Base-by-base conservation (phyloP, 2,797 vertebrate species). In the Malacoctenus gilli region DNA sequence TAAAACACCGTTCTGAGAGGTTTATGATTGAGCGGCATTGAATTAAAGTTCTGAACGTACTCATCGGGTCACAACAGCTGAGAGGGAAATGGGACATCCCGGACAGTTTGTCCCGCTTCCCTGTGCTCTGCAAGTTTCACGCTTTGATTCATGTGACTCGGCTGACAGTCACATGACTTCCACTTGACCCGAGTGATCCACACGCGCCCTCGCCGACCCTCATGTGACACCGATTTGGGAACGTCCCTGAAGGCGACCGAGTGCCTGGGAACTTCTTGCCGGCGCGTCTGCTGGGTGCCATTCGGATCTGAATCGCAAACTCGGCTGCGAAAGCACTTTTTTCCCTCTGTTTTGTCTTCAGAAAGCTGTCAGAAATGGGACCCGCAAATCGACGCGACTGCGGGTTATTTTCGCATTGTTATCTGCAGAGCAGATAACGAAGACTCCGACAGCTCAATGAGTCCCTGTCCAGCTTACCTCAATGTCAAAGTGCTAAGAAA, bases 171-270 rank as follows among this genome's bases (percentile, higher is more conserved):
- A 57, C 21, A 31, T 72, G 49, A 40, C 53, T 56, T 41, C 25
- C 41, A 23, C 48, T 70, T 70, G 64, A 54, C 59, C 42, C 14
- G 4, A 58, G 30, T 15, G 12, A 42, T 37, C 66, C 23, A 30
- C 51, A 40, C 46, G 41, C 38, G 52, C 68, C 72, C 51, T 51
- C 34, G 1, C 20, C 15, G 42, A 48, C 50, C 53, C 30, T 66
- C 59, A 74, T 63, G 54, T 73, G 67, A 70, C 50, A 32, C 30
- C 10, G 15, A 36, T 41, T 64, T 53, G 47, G 35, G 16, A 47
- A n/a, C 2, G 8, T 36, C 19, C 22, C 8, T 43, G 11, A 2
- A 1, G n/a, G n/a, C n/a, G n/a, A n/a, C n/a, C n/a, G n/a, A n/a
- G n/a, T n/a, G n/a, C n/a, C n/a, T n/a, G n/a, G n/a, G n/a, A n/a